Base-by-base conservation (phyloP, 1,140 invertebrate species). In the Zaprionus inermis region DNA sequence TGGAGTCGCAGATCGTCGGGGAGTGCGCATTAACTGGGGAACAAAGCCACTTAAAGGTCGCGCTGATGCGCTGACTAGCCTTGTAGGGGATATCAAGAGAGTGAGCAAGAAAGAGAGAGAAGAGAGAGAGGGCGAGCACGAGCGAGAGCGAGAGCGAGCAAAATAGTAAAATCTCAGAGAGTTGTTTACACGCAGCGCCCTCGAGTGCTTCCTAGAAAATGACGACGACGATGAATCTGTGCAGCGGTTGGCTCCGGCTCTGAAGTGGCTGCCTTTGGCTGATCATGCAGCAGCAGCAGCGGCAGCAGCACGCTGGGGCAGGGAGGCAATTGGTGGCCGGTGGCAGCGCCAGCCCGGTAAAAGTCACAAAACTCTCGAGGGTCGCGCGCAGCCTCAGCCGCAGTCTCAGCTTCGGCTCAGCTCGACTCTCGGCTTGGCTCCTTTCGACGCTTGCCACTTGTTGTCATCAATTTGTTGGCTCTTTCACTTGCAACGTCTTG, bases 121-220 rank as follows among this genome's bases (percentile, higher is more conserved):
- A 30, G n/a, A 12, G 52, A 55, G 20, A 5, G n/a, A 18, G 24
- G 12, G 30, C 20, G 55, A 41, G 14, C 24, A 28, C 3, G 20
- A 16, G 30, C 20, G 55, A 41, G 14, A 41, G 44, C 3, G 20
- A 20, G 52, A 14, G 11, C 38, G 18, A 41, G 41, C 14, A n/a
- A 49, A 30, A 30, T 18, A 51, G 75, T 70, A 73, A 79, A 83
- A 76, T 84, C 64, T 67, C 51, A 55, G 79, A 61, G 34, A 79
- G 77, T 79, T 88, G 83, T 86, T 86, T 88, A 83, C 83, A 79
- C 77, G 79, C 76, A 71, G 80, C 63, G 55, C 76, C 44, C 65
- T 86, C 73, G 83, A 88, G 83, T 88, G 80, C 84, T 88, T 88
- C 83, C 83, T 88, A 89, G 83, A 88, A 88, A 88, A 89, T 89